Evolutionary conservation across 1,140 invertebrate species (phyloP).

Genomic region (Bombus fervidus): DNA sequence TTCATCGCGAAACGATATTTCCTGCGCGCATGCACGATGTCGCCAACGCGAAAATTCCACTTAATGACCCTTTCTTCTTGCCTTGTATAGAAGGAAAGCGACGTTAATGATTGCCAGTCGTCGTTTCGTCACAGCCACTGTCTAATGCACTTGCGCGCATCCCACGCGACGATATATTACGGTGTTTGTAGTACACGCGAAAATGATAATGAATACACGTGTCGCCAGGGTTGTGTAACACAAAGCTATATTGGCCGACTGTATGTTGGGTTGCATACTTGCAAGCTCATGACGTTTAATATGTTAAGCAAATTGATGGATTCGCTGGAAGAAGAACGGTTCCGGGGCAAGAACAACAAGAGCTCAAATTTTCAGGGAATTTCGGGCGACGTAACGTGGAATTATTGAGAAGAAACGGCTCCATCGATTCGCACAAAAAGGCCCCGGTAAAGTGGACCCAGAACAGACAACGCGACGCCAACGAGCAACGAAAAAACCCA

Average conservation of each 20-base stretch:
- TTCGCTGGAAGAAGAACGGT: neutral
- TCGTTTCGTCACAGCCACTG: neutral
- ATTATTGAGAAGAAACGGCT: constrained; percentile 16
- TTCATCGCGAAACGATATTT: neutral
- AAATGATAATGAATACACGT: constrained; percentile 41
- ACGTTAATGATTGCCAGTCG: constrained; percentile 9
- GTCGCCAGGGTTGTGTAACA: neutral
- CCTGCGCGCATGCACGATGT: too few species aligned
- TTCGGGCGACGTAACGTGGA: neutral
- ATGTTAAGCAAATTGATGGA: constrained; percentile 47
- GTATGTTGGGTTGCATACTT: neutral
- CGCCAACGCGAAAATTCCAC: neutral
- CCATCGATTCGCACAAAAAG: constrained; percentile 3
- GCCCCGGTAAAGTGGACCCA: neutral
- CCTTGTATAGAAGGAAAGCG: neutral
- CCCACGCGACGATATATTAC: neutral
- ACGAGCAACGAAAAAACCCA: neutral
- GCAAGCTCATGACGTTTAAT: constrained; percentile 42
- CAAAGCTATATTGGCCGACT: neutral
- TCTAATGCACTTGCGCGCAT: constrained; percentile 16
- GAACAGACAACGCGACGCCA: constrained; percentile 29
- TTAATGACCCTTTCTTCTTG: constrained; percentile 18
- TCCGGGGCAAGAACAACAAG: neutral
- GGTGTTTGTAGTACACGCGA: neutral
- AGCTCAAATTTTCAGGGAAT: neutral